Percentiles rank a stretch among this genome's conserved stretches.
phyloP scores from a whole-genome alignment of 2,888 invertebrate genomes.

The Busseola fusca region DNA sequence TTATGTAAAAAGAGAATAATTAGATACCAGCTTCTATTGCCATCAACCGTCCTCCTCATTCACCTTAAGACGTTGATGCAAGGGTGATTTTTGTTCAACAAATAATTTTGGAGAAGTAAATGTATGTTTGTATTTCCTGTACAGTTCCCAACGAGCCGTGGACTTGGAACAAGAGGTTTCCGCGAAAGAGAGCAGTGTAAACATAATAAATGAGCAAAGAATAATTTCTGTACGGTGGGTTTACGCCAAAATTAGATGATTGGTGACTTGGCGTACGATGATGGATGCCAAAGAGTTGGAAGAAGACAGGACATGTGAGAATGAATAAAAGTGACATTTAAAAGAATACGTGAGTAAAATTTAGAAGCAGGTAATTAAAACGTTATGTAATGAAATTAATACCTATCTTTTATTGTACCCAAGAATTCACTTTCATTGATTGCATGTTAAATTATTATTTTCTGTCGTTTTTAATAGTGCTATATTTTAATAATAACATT shows the following conservation, averaged over 20 bases:
- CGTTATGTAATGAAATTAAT: too few relatives aligned
- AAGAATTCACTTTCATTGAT: constrained; percentile 3
- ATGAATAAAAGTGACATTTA: neutral
- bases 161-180: constrained; percentile 68
- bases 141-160: constrained; percentile 63
- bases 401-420: too few relatives aligned
- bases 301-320: constrained; percentile 28
- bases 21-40: constrained; percentile 41
- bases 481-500: neutral
- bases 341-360: neutral
- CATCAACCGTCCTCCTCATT: neutral
- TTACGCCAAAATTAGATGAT: constrained; percentile 81
- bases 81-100: constrained; percentile 39
- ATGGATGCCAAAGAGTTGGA: constrained; percentile 61
- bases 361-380: too few relatives aligned
- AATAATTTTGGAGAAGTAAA: constrained; percentile 17
- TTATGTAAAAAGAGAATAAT: constrained; percentile 61
- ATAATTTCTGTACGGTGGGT: constrained; percentile 71
- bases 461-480: neutral
- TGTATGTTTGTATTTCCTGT: constrained; percentile 49
- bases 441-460: neutral
- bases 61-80: constrained; percentile 26
- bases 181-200: constrained; percentile 73
- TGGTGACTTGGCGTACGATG: constrained; percentile 68
- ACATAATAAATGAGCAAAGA: constrained; percentile 76